These are phyloP conservation scores for Tyria jacobaeae DNA, from an alignment of 2,888 invertebrate genomes.

Conservation along the genomic window DNA sequence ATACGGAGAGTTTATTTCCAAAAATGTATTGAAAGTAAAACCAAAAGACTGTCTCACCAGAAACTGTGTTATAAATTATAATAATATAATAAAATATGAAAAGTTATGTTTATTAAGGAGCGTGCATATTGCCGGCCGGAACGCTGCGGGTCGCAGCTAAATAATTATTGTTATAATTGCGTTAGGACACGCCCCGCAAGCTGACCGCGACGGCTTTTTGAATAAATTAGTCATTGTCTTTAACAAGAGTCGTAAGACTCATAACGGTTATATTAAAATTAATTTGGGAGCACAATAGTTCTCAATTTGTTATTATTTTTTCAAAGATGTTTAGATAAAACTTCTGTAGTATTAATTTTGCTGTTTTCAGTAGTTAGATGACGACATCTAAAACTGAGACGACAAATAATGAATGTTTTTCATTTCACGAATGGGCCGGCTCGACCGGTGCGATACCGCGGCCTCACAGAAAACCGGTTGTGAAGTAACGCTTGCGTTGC, in stretches of 20 bases:
- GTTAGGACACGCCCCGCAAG: slow-evolving; percentile 43
- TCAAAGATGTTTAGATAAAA: background rate
- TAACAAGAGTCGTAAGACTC: slow-evolving; percentile 19
- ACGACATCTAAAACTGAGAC: no score
- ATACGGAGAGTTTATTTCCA: background rate
- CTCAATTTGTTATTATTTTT: slow-evolving; percentile 7
- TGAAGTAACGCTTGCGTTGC: no score
- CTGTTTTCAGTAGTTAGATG: no score
- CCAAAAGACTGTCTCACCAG: background rate
- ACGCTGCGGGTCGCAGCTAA: slow-evolving; percentile 42
- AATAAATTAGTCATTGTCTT: slow-evolving; percentile 45
- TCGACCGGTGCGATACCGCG: no score
- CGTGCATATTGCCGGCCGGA: slow-evolving; percentile 15
- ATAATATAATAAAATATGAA: slow-evolving; percentile 5
- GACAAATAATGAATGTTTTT: no score
- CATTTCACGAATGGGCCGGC: no score
- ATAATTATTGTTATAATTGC: slow-evolving; percentile 41
- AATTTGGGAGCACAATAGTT: slow-evolving; percentile 21
- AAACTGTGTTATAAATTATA: background rate
- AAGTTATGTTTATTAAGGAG: slow-evolving; percentile 18
- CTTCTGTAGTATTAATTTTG: no score
- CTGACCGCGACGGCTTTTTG: slow-evolving; percentile 24
- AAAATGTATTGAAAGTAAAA: background rate
- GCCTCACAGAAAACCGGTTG: no score
- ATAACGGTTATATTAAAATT: slow-evolving; percentile 24